phyloP scores from a whole-genome alignment of 1,140 invertebrate species.

The Zaprionus ghesquierei region DNA sequence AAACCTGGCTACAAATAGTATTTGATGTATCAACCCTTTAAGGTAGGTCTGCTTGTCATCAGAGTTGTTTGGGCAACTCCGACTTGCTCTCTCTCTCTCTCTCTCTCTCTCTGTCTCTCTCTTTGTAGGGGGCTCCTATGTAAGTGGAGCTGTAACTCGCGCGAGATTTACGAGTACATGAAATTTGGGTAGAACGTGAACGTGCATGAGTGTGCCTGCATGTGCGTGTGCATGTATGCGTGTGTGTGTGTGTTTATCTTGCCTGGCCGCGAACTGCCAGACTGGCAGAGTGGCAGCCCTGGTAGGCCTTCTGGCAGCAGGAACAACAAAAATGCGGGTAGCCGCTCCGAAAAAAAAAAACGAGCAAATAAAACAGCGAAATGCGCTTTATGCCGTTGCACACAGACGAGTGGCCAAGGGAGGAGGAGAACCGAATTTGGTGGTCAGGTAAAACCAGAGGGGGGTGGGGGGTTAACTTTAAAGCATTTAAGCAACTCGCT shows the following conservation, averaged over 20 bases:
- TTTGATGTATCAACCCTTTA: no score
- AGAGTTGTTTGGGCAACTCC: no score
- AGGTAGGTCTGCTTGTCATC: no score
- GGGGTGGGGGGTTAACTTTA: constrained; percentile 31
- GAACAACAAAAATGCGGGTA: constrained; percentile 74
- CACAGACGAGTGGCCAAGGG: background rate
- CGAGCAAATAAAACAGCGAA: constrained; percentile 47
- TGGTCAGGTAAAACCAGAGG: background rate
- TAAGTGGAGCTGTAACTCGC: no score
- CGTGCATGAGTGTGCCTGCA: constrained; percentile 49
- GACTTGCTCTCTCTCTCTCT: no score
- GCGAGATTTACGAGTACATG: constrained; percentile 75
- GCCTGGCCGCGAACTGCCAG: constrained; percentile 31
- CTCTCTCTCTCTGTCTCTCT: no score
- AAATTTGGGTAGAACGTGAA: constrained; percentile 71
- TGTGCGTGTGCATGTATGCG: background rate
- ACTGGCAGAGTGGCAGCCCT: constrained; percentile 22
- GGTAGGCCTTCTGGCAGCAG: constrained; percentile 63
- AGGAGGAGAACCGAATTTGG: background rate
- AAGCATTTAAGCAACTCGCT: constrained; percentile 47
- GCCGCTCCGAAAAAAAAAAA: constrained; percentile 41
- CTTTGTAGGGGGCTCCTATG: no score
- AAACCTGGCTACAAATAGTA: no score
- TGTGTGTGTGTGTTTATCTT: constrained; percentile 65
- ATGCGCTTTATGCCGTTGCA: constrained; percentile 53